Conservation (phyloP, 1,140 invertebrate species). For the Neuroterus valhalla region DNA sequence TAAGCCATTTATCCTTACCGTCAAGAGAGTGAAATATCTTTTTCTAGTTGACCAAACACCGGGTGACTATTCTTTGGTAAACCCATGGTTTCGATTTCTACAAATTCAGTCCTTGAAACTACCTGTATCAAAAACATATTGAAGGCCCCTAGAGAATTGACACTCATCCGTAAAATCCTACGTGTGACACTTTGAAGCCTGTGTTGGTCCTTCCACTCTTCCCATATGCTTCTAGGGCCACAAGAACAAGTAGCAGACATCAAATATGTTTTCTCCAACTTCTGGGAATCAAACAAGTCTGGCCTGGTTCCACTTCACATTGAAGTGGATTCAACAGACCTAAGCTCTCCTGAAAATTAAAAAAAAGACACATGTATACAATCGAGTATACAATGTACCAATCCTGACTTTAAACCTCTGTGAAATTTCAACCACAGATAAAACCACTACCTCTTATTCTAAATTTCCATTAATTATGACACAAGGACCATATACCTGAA, state of each 20-base stretch:
- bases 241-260: background rate
- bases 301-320: background rate
- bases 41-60: background rate
- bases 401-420: background rate
- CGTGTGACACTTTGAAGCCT: background rate
- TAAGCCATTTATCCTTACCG: background rate
- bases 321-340: background rate
- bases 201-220: background rate
- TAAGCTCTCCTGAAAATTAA: background rate
- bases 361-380: background rate
- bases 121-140: slow-evolving; percentile 5
- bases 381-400: slow-evolving; percentile 4
- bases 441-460: background rate
- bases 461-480: slow-evolving; percentile 10
- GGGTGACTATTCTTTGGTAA: background rate
- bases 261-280: background rate
- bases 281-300: background rate
- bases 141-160: slow-evolving; percentile 4
- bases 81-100: slow-evolving; percentile 13
- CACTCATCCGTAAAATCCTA: slow-evolving; percentile 18
- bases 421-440: background rate
- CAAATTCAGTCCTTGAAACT: background rate
- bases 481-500: background rate
- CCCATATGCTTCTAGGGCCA: background rate
- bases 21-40: background rate